These are phyloP conservation scores for Tangara arthus DNA, from an alignment of 2,797 vertebrate species.

Conservation along the genomic window DNA sequence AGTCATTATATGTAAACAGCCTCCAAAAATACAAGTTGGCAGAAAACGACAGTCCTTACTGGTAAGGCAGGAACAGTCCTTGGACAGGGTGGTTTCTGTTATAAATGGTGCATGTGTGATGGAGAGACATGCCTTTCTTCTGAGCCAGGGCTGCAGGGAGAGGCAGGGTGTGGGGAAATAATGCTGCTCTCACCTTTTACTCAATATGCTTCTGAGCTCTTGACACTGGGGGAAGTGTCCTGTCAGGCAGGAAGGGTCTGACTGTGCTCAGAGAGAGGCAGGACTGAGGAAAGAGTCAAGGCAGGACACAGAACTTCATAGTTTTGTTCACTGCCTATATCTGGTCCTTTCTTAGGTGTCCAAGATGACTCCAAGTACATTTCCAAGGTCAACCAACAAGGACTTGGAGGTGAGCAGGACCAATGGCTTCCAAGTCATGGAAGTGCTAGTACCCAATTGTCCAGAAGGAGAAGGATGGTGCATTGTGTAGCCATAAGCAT, in stretches of 20 bases:
- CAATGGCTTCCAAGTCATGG: neutral
- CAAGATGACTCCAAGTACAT: neutral
- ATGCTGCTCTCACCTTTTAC: neutral
- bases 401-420: neutral
- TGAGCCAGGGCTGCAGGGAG: neutral
- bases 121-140: neutral
- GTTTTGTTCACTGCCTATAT: neutral
- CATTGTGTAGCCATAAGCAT: neutral
- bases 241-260: neutral
- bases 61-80: neutral
- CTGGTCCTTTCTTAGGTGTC: neutral
- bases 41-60: neutral
- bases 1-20: neutral
- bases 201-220: neutral
- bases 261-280: neutral
- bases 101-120: neutral
- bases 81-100: neutral
- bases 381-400: neutral
- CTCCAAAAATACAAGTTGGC: neutral
- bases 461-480: neutral
- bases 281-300: neutral
- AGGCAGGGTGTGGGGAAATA: neutral
- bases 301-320: fast-evolving
- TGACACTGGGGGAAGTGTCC: neutral
- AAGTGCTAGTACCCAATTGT: neutral